Evolutionary conservation across 1,140 invertebrate species (phyloP).

Genomic region (Maconellicoccus hirsutus): DNA sequence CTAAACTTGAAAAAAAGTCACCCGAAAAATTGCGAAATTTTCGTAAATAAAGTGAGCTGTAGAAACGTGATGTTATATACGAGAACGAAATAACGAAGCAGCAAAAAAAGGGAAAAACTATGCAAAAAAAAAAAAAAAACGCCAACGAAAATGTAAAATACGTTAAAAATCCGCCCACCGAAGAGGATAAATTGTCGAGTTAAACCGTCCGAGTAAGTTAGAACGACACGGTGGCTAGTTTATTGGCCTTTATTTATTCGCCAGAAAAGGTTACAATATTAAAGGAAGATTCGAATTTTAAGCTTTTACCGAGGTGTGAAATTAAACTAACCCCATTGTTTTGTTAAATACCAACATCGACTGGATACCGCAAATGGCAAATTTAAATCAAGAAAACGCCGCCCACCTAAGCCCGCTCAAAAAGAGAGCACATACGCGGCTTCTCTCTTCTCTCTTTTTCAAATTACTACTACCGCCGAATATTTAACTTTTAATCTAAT

Average conservation of each 20-base stretch:
- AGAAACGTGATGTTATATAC: too few relatives aligned
- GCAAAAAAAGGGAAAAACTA: too few relatives aligned
- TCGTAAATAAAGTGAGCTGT: too few relatives aligned
- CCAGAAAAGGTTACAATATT: neutral
- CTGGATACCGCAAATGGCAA: slow-evolving; percentile 7
- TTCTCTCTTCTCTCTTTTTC: neutral
- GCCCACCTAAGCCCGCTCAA: neutral
- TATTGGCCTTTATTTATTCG: slow-evolving; percentile 9
- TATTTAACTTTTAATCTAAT: slow-evolving; percentile 10
- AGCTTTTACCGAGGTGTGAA: slow-evolving; percentile 7
- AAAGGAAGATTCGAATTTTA: slow-evolving; percentile 9
- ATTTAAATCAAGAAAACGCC: slow-evolving; percentile 9
- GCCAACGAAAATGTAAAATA: neutral
- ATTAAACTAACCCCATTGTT: slow-evolving; percentile 9
- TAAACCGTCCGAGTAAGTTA: neutral
- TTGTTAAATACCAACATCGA: slow-evolving; percentile 1
- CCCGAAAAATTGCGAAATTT: too few relatives aligned
- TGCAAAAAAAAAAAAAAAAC: neutral
- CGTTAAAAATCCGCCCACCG: neutral
- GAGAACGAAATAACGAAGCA: too few relatives aligned
- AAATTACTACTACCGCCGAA: neutral
- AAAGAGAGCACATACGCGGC: neutral
- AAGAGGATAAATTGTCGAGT: neutral
- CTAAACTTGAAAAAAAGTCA: too few relatives aligned
- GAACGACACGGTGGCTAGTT: neutral